A percentile compares a stretch with the other conserved stretches of the same genome.
Evolutionary conservation across 2,113 vertebrate genomes (phyloP).

Genomic region (Peromyscus leucopus): DNA sequence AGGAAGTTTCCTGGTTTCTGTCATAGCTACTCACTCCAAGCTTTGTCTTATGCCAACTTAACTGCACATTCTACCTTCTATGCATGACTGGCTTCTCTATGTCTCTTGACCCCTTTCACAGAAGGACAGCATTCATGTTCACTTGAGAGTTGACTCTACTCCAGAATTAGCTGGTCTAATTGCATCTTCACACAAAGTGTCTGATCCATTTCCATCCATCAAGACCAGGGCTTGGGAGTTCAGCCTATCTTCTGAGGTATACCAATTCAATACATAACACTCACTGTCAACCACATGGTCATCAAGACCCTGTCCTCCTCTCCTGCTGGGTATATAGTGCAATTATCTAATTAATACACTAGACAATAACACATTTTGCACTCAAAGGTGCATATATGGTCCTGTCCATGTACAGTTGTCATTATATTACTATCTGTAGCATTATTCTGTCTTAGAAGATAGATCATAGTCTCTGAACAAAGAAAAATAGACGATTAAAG

Average conservation of each 20-base stretch:
- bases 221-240: background rate
- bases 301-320: background rate
- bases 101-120: background rate
- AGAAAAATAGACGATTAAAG: constrained; percentile 24
- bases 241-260: background rate
- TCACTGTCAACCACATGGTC: background rate
- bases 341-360: constrained; percentile 28
- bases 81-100: background rate
- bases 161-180: background rate
- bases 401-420: background rate
- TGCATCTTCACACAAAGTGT: background rate
- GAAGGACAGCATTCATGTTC: background rate
- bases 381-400: background rate
- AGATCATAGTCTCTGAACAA: constrained; percentile 24
- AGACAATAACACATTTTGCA: background rate
- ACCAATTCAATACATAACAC: background rate
- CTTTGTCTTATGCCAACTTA: background rate
- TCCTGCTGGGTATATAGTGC: background rate
- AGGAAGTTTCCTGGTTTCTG: background rate
- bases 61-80: background rate
- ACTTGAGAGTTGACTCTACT: background rate
- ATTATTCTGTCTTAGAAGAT: constrained; percentile 51
- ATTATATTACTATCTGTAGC: background rate
- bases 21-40: background rate
- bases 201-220: background rate